phyloP scores from a whole-genome alignment of 2,797 vertebrate species.

The Artibeus lituratus region DNA sequence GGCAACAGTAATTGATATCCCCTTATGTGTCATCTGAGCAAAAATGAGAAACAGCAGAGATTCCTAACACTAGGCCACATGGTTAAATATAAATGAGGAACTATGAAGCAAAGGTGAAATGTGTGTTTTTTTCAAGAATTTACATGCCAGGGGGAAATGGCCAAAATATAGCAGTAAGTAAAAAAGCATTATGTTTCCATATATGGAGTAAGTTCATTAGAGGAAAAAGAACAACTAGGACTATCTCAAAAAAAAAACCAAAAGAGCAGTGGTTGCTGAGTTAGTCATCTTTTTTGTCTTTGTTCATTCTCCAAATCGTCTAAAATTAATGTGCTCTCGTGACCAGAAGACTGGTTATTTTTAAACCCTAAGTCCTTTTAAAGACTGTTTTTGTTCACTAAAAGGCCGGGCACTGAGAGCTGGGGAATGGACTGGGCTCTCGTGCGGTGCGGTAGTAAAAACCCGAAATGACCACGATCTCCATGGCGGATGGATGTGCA shows the following conservation, averaged over 20 bases:
- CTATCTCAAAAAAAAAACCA: background rate
- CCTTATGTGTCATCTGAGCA: background rate
- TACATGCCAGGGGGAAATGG: background rate
- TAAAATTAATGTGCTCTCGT: background rate
- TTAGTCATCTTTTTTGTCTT: background rate
- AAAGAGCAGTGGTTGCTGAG: background rate
- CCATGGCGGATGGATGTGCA: background rate
- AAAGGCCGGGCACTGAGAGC: background rate
- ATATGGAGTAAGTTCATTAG: background rate
- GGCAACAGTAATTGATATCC: background rate
- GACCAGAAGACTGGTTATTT: background rate
- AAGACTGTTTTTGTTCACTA: background rate
- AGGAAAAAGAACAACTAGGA: background rate
- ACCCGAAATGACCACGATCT: background rate
- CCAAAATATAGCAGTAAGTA: background rate
- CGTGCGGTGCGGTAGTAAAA: background rate
- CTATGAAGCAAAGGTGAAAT: background rate
- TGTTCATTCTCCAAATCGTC: background rate
- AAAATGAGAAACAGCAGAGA: background rate
- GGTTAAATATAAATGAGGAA: background rate
- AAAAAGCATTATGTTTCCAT: background rate
- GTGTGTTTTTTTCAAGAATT: background rate
- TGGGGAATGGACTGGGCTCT: rapidly evolving
- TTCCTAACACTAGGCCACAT: background rate
- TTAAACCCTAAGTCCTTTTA: background rate